Percentiles rank a stretch among this genome's conserved stretches.
phyloP scores from a whole-genome alignment of 2,797 vertebrate species.

The Coccyzus lansbergi region DNA sequence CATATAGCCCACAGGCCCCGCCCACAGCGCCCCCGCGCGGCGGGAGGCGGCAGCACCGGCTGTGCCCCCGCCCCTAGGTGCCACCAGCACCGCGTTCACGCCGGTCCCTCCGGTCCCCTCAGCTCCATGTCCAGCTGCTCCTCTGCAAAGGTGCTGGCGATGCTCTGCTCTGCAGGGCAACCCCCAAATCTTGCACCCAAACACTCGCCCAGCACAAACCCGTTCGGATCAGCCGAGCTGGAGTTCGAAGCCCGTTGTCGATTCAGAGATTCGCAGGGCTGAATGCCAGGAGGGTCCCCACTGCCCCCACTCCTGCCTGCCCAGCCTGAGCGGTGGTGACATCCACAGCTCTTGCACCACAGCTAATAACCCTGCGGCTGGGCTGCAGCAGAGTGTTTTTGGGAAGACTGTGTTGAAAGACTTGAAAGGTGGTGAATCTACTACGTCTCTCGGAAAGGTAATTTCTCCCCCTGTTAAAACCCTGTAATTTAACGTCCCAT shows the following conservation, averaged over 20 bases:
- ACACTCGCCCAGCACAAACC: background rate
- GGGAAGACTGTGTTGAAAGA: slow-evolving; percentile 15
- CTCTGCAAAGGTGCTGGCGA: background rate
- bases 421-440: slow-evolving; percentile 23
- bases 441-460: background rate
- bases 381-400: background rate
- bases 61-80: no score
- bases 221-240: accelerated
- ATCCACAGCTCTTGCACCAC: slow-evolving; percentile 9
- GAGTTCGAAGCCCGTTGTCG: accelerated
- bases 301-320: background rate
- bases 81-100: background rate
- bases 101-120: background rate
- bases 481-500: slow-evolving; percentile 14
- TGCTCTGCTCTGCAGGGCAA: background rate
- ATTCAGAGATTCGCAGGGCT: accelerated
- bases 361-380: background rate
- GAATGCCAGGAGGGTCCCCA: background rate
- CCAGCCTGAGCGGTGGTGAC: background rate
- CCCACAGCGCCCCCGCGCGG: no score
- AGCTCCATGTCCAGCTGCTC: background rate
- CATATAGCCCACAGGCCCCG: no score
- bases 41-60: no score
- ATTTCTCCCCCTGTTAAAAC: slow-evolving; percentile 9
- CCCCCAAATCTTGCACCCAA: accelerated